These are phyloP conservation scores for Chelon labrosus DNA, from an alignment of 2,797 vertebrate species.

Conservation along the genomic window DNA sequence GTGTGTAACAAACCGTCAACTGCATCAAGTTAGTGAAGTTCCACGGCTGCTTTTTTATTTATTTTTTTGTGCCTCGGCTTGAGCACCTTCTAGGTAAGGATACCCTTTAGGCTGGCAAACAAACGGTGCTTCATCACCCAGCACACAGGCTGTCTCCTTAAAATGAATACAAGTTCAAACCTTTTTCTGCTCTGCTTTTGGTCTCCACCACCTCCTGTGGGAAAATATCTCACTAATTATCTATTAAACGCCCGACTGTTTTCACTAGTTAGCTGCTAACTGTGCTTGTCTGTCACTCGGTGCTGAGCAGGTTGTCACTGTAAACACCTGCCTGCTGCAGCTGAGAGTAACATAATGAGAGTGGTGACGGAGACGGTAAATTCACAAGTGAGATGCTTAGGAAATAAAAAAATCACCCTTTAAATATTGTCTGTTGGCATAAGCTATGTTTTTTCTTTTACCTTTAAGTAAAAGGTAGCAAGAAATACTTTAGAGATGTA, in stretches of 20 bases:
- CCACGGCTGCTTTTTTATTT: too few species aligned
- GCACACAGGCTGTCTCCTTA: too few species aligned
- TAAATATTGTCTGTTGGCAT: neutral
- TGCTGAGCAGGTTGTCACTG: neutral
- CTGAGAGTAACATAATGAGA: neutral
- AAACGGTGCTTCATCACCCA: too few species aligned
- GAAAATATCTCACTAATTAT: neutral
- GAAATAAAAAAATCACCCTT: neutral
- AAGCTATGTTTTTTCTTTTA: neutral
- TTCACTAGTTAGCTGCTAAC: neutral
- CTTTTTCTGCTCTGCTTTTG: neutral
- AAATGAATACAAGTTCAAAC: too few species aligned
- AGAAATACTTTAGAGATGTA: neutral
- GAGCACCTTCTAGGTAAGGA: too few species aligned
- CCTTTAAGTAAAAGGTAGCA: constrained; percentile 1
- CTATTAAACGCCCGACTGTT: neutral
- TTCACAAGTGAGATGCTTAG: neutral
- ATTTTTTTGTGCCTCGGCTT: too few species aligned
- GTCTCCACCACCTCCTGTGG: neutral
- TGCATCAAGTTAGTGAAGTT: too few species aligned
- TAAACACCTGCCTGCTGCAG: neutral
- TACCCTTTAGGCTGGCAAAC: too few species aligned
- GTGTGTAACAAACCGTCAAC: too few species aligned
- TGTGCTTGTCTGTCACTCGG: neutral
- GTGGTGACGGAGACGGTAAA: neutral